A percentile compares a stretch with the other conserved stretches of the same genome.
phyloP scores from a whole-genome alignment of 2,113 vertebrate species.

The Electrona antarctica region DNA sequence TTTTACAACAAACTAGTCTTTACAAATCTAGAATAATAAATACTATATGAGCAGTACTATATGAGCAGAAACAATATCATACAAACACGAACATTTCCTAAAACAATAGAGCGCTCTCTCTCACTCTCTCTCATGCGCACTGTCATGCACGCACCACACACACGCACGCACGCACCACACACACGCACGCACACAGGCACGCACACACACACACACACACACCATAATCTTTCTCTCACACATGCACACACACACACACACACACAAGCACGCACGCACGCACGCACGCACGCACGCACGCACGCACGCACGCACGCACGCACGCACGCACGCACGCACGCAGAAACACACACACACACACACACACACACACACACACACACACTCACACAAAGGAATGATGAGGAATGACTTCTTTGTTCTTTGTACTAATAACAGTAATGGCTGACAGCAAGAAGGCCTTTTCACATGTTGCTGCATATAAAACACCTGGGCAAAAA shows the following conservation, averaged over 20 bases:
- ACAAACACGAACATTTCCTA: conserved; percentile 46
- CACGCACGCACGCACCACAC: conserved; percentile 5
- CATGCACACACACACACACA: background rate
- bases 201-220: background rate
- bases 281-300: conserved; percentile 3
- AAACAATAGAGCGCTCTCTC: conserved; percentile 35
- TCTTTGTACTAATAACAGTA: conserved; percentile 25
- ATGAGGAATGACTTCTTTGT: conserved; percentile 30
- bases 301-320: background rate
- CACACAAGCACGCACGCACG: conserved; percentile 1
- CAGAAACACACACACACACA: conserved; percentile 22
- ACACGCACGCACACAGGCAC: conserved; percentile 4
- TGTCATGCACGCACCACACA: background rate
- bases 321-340: conserved; percentile 24
- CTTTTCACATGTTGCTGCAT: conserved; percentile 59
- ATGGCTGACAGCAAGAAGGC: conserved; percentile 33
- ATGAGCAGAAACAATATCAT: conserved; percentile 58
- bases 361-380: conserved; percentile 13
- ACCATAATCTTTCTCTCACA: too few species aligned
- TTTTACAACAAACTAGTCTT: conserved; percentile 66
- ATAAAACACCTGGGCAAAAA: conserved; percentile 52
- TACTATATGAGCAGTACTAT: conserved; percentile 52
- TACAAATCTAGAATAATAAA: conserved; percentile 78
- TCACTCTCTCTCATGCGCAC: conserved; percentile 11
- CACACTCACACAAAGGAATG: conserved; percentile 40